Conservation (phyloP, 2,888 invertebrate species). For the Odontomyia ornata region DNA sequence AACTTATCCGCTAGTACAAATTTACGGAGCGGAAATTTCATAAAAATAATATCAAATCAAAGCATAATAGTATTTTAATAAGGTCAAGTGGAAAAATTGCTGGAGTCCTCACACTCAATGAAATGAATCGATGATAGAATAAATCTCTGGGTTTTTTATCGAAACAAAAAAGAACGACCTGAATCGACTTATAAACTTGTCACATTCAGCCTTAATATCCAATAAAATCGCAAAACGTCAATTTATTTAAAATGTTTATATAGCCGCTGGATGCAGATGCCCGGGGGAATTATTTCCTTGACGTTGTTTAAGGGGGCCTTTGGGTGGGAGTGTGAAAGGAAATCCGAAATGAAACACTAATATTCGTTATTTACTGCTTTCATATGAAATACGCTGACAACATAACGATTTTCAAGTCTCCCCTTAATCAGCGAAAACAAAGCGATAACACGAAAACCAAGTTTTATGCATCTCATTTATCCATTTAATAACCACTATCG, state of each 20-base stretch:
- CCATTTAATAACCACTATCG: constrained; percentile 11
- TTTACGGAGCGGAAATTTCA: constrained; percentile 8
- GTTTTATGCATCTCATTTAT: constrained; percentile 39
- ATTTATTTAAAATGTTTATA: background rate
- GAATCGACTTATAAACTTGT: constrained; percentile 36
- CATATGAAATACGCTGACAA: too few species aligned
- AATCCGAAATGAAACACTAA: background rate
- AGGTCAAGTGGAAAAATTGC: too few species aligned
- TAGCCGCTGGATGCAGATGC: constrained; percentile 18
- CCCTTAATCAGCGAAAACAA: too few species aligned
- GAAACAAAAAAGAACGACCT: constrained; percentile 5
- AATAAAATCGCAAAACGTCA: constrained; percentile 29
- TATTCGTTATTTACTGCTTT: too few species aligned
- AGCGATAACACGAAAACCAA: too few species aligned
- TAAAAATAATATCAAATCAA: background rate
- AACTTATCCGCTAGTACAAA: background rate
- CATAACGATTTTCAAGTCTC: too few species aligned
- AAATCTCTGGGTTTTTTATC: background rate
- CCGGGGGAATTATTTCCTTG: background rate
- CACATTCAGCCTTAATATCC: constrained; percentile 27
- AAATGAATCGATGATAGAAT: background rate
- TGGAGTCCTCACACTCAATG: too few species aligned
- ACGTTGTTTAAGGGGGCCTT: background rate
- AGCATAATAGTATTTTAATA: constrained; percentile 12
- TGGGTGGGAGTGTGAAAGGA: too few species aligned